Base-by-base conservation (phyloP, 2,888 invertebrate species). In the Campoplex capitator region DNA sequence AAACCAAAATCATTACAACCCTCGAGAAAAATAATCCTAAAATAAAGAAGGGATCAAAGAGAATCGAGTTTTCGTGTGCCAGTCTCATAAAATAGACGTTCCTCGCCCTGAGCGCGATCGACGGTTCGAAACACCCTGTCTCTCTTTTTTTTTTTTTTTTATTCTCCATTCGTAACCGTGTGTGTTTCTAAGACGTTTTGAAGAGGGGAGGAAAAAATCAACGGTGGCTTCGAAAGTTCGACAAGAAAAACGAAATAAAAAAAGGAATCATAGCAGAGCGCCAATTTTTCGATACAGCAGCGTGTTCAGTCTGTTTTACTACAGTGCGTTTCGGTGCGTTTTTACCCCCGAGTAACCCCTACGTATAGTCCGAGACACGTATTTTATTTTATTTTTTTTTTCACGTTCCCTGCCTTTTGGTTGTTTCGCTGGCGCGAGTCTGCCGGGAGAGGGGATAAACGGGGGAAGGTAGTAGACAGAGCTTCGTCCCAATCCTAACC, bases 401-500 rank as follows among this genome's bases (percentile, higher is more conserved):
- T 48, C 42, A 9, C 73, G 73, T 83, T 76, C 76, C 71, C 62
- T 77, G 71, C 73, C 77, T 75, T 54, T 84, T 51, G 74, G 58
- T 73, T 23, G 54, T 58, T 76, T 75, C 86, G 76, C 83, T 65
- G 73, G 45, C 75, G 83, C 56, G 77, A 54, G 80, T 77, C 73
- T 76, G 74, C 86, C 0, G 58, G 58, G 58, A 28, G 51, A 28
- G 62, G 54, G 65, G 58, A 54, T 54, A 80, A 67, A 68, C 42
- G 45, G 91, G 83, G 84, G 89, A 84, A 87, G 83, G 38, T 67
- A 86, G 89, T 84, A 88, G 92, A 91, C 91, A 91, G 92, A 90
- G 92, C 91, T 80, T 90, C 84, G 80, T 86, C 79, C 82, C 78
- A 90, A 90, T 91, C 89, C 91, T 89, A 90, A 91, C 91, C 91